phyloP scores from a whole-genome alignment of 2,888 invertebrate species.

The Tenodera sinensis region DNA sequence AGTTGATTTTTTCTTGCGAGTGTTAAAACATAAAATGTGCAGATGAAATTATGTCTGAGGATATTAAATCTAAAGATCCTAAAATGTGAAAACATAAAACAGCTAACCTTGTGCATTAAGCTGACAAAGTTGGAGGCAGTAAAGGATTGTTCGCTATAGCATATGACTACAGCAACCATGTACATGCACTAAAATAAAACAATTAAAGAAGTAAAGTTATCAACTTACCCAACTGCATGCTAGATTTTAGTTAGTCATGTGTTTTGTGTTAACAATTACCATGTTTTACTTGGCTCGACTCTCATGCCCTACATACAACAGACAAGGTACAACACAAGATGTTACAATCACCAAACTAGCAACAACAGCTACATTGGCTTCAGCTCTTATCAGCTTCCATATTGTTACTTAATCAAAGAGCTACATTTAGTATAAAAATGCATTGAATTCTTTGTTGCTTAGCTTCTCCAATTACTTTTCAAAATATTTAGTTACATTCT shows the following conservation, averaged over 20 bases:
- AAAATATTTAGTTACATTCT: too few species aligned
- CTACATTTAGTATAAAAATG: neutral
- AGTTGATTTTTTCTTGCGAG: neutral
- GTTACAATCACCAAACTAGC: neutral
- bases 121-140: neutral
- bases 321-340: neutral
- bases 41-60: neutral
- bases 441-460: neutral
- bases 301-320: constrained; percentile 24
- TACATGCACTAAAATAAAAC: neutral
- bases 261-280: constrained; percentile 7
- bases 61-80: neutral
- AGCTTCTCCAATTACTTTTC: too few species aligned
- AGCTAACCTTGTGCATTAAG: neutral
- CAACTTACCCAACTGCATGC: constrained; percentile 24
- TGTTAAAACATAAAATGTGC: neutral
- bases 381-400: neutral
- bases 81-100: neutral
- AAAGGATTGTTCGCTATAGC: neutral
- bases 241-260: constrained; percentile 8
- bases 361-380: neutral
- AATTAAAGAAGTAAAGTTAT: neutral
- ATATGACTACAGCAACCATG: neutral
- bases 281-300: constrained; percentile 25
- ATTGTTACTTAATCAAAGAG: too few species aligned